Evolutionary conservation across 2,888 invertebrate species (phyloP), one percentile per base, ranked within the genome.

Genomic region (Lamproptera curius): DNA sequence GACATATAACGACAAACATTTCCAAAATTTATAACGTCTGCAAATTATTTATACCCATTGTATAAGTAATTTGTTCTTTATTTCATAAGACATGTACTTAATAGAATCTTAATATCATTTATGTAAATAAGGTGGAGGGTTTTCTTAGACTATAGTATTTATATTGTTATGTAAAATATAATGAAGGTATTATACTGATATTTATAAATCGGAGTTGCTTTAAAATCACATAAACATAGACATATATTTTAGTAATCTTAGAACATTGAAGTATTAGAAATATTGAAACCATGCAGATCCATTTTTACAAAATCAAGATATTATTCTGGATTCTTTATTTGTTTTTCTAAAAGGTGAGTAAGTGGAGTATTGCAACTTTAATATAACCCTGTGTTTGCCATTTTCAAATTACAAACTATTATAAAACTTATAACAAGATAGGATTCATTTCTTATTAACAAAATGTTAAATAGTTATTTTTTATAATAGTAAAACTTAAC

Each of bases 11-110:
- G 78, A 84, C 43, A 82, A 78, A 65, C 88, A 88, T 64, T 86
- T 88, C 56, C 86, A 88, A 75, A 88, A 88, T 63, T 88, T 88
- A 88, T 88, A 88, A 88, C 88, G 71, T 65, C 67, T 62, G 57
- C 38, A 43, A 58, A 50, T n/a, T 40, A 35, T 50, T 61, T 38
- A 57, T 58, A 51, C 53, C 47, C 54, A 58, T 56, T 58, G 6
- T 20, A 20, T 20, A 20, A 3, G 6, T 20, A 20, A 3, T 56
- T 50, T n/a, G n/a, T 57, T 66, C 67, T 67, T 64, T 11, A 31
- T 11, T 31, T 13, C 13, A 17, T 17, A 37, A 45, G 35, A 36
- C 16, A 42, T 35, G 16, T 16, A 11, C 11, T 36, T 11, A 16
- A 36, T 36, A 16, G 16, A 16, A 55, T 53, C 52, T 42, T 44